Evolutionary conservation across 1,140 invertebrate genomes (phyloP).

Genomic region (Helicorthomorpha holstii): DNA sequence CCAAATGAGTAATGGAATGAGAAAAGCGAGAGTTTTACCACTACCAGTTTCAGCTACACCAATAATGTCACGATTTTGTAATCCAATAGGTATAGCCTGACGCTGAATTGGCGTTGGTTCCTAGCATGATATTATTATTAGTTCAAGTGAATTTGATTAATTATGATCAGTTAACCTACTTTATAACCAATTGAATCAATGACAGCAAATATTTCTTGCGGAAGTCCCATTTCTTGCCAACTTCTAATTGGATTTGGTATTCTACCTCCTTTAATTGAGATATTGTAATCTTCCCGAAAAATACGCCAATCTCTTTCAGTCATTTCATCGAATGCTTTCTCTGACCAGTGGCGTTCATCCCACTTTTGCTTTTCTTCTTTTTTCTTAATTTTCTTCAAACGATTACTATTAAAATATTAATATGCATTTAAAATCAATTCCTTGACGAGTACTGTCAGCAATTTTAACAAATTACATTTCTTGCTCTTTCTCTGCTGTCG

Average conservation of each 20-base stretch:
- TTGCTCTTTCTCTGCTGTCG: constrained; percentile 93
- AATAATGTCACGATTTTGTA: constrained; percentile 97
- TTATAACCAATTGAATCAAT: constrained; percentile 92
- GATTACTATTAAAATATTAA: constrained; percentile 46
- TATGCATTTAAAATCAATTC: constrained; percentile 8
- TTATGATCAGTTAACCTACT: no score
- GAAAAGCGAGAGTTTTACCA: constrained; percentile 95
- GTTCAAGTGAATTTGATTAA: neutral
- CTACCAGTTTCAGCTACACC: constrained; percentile 98
- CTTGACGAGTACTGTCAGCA: neutral
- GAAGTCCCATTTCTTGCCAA: constrained; percentile 90
- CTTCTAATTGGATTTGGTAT: constrained; percentile 90
- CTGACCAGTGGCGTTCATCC: constrained; percentile 98
- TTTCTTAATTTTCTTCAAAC: constrained; percentile 81
- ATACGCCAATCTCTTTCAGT: constrained; percentile 99
- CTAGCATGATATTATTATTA: constrained; percentile 19
- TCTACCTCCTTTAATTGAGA: constrained; percentile 91
- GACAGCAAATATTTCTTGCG: constrained; percentile 81
- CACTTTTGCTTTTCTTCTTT: constrained; percentile 97
- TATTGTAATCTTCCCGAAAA: constrained; percentile 98
- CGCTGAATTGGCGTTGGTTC: constrained; percentile 98
- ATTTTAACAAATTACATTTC: constrained; percentile 48
- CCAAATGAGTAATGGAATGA: constrained; percentile 95
- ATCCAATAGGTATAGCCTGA: constrained; percentile 96
- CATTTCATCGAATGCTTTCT: constrained; percentile 90